Percentiles rank a stretch among this genome's conserved stretches.
phyloP scores from a whole-genome alignment of 1,140 invertebrate species.

The Drosophila mauritiana region DNA sequence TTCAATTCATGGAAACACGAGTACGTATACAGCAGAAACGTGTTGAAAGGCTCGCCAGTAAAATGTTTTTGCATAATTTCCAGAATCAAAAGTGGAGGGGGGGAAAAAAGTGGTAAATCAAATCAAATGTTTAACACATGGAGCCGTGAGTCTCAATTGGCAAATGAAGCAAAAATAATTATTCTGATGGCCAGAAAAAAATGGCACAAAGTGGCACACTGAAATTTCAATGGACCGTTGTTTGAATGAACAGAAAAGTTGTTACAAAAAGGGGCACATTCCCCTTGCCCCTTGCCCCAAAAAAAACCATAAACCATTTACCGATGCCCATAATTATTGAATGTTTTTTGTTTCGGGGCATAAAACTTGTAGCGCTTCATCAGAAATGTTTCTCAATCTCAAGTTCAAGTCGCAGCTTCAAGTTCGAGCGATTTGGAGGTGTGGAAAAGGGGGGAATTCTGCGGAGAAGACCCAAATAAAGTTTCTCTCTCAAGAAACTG shows the following conservation, averaged over 20 bases:
- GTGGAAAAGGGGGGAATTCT: conserved; percentile 19
- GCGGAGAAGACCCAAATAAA: conserved; percentile 24
- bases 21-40: conserved; percentile 38
- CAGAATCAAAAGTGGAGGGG: conserved; percentile 18
- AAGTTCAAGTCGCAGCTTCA: conserved; percentile 50
- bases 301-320: conserved; percentile 10
- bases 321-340: conserved; percentile 66
- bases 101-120: conserved; percentile 64
- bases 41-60: conserved; percentile 61
- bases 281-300: neutral
- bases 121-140: conserved; percentile 77
- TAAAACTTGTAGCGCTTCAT: conserved; percentile 69
- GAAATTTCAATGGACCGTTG: conserved; percentile 57
- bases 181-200: conserved; percentile 46
- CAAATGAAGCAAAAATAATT: conserved; percentile 44
- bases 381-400: conserved; percentile 42
- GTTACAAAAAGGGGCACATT: neutral
- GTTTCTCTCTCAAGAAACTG: conserved; percentile 33
- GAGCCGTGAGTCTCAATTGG: conserved; percentile 33
- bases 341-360: conserved; percentile 35
- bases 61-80: conserved; percentile 66
- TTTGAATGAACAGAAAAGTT: conserved; percentile 56
- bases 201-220: conserved; percentile 56
- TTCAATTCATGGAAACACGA: conserved; percentile 25
- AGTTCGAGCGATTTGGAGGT: conserved; percentile 33